Conservation (phyloP, 2,888 invertebrate genomes). For the Hemithea aestivaria region DNA sequence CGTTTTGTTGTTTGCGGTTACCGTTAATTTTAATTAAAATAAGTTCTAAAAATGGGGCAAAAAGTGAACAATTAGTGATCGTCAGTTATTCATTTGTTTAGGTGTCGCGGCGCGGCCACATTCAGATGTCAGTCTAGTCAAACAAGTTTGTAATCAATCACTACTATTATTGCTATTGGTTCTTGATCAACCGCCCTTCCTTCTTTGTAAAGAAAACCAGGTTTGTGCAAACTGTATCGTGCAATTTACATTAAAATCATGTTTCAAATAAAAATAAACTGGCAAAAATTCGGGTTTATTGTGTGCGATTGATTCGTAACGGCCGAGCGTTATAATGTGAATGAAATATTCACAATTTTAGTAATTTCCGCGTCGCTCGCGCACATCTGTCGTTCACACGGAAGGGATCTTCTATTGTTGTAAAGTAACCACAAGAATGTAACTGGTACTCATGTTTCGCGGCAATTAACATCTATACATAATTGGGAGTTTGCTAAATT, state of each 20-base stretch:
- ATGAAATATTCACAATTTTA: conserved; percentile 77
- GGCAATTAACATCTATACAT: conserved; percentile 1
- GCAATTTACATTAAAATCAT: conserved; percentile 74
- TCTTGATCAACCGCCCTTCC: conserved; percentile 67
- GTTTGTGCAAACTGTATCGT: conserved; percentile 64
- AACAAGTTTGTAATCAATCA: conserved; percentile 78
- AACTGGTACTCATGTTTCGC: conserved; percentile 16
- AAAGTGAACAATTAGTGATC: conserved; percentile 27
- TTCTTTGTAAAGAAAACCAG: conserved; percentile 56
- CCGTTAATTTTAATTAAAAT: conserved; percentile 17
- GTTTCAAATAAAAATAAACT: conserved; percentile 65
- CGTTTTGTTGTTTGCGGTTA: too few species aligned
- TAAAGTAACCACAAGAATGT: conserved; percentile 36
- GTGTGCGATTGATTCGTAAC: conserved; percentile 77
- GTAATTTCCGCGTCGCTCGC: conserved; percentile 61
- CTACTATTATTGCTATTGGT: conserved; percentile 72
- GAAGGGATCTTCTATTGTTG: conserved; percentile 57
- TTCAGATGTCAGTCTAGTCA: conserved; percentile 61
- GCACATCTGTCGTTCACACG: conserved; percentile 74
- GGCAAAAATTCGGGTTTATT: conserved; percentile 69
- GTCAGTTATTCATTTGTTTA: conserved; percentile 16
- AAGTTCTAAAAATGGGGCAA: conserved; percentile 18
- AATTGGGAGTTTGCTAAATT: background rate
- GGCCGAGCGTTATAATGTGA: conserved; percentile 73
- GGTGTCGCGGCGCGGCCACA: conserved; percentile 29